Conservation (phyloP, 2,113 vertebrate genomes). For the Echinops telfairi region DNA sequence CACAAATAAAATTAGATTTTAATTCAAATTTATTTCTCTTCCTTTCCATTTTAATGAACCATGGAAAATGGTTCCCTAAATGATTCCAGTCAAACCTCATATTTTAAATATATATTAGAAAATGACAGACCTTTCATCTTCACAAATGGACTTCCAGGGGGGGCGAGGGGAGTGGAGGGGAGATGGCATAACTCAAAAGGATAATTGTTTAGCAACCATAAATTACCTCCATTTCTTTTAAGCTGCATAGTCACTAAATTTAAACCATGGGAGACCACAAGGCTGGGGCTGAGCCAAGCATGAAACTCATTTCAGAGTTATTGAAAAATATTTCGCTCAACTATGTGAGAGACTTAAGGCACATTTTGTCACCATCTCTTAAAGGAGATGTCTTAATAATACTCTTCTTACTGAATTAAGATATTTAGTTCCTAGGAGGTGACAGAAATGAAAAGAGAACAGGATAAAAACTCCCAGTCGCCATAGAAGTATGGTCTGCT, state of each 20-base stretch:
- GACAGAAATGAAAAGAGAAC: conserved; percentile 25
- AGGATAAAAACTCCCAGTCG: not conserved
- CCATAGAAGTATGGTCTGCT: not conserved
- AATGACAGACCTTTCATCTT: conserved; percentile 39
- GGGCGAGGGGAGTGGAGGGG: not conserved
- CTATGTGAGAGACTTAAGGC: not conserved
- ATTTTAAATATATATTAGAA: conserved; percentile 59
- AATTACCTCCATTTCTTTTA: not conserved
- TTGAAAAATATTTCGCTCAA: conserved; percentile 19
- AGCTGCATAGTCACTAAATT: not conserved
- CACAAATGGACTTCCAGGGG: conserved; percentile 1
- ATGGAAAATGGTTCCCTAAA: conserved; percentile 38
- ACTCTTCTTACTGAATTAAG: not conserved
- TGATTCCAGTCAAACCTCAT: conserved; percentile 13
- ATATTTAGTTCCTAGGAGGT: not conserved
- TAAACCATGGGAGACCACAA: not conserved
- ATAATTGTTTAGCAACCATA: conserved; percentile 4
- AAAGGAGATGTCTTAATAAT: conserved; percentile 14
- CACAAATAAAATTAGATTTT: conserved; percentile 57
- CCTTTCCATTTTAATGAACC: conserved; percentile 56
- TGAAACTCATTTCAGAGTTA: conserved; percentile 27
- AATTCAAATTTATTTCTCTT: conserved; percentile 60
- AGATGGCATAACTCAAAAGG: conserved; percentile 7
- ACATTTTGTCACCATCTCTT: not conserved
- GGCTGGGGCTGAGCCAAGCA: conserved; percentile 43